Evolutionary conservation across 2,888 invertebrate species (phyloP), one percentile per base, ranked within the genome.

Genomic region (Leptinotarsa peninsularis): DNA sequence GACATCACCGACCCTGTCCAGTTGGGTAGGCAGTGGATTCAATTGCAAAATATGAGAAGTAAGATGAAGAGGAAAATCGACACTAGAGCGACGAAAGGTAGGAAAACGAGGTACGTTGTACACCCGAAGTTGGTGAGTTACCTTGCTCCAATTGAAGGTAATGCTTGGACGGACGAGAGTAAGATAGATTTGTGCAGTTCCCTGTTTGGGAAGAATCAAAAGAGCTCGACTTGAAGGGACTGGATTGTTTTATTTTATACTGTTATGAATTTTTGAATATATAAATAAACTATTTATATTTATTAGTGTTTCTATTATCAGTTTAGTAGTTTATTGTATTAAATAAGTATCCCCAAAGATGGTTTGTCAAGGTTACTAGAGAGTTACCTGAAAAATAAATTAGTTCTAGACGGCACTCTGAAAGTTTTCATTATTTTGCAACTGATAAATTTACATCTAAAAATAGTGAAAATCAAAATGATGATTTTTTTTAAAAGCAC

Each of bases 31-130:
- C 97, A 98, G 84, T 98, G 96, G 94, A 92, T 97, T 78, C 94
- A 97, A 77, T 89, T 99, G 76, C 98, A 98, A 86, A 97, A 95
- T 87, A 90, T 98, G 88, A 90, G 98, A 56, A 96, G 93, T 85
- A 97, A 96, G 89, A 94, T 96, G 93, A 98, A 98, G 87, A 92
- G 94, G 81, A 96, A 95, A 88, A 94, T 98, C 1, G 98, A 99
- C 86, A 97, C 96, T 0, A 93, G 93, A 87, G 98, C 98, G 0
- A 97, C 97, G 5, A 99, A 99, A 89, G 99, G 98, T 0, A 91
- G 98, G 75, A 96, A 95, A 88, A 92, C 98, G 70, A 92, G 96
- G 85, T 97, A 95, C 88, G 93, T 93, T 76, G 93, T 96, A 1
- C 96, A 96, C 86, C 92, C 94, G 71, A 94, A 96, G 86, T 88